Evolutionary conservation across 2,888 invertebrate genomes (phyloP), one percentile per base, ranked within the genome.

Genomic region (Frankliniella fusca): DNA sequence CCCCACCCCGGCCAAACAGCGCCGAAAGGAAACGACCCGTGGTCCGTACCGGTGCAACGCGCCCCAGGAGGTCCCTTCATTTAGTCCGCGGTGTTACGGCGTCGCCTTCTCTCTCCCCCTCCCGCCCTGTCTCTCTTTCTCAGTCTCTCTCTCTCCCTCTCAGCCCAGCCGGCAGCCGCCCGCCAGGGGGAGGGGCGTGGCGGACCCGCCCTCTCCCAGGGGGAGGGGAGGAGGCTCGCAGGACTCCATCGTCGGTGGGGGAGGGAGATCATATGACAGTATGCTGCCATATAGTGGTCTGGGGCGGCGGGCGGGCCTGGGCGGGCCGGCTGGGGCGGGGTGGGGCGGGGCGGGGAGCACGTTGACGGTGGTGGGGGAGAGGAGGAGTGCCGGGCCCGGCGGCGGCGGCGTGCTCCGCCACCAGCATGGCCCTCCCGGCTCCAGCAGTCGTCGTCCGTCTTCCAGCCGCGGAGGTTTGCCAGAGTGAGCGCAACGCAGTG

Each of bases 231-330:
- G 54, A 15, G 54, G 20, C 27, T 3, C 27, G 9, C 70, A 27
- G 11, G 11, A 12, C 70, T 54, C 54, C 12, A 11, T 23, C 70
- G 54, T 11, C 65, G 65, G 65, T n/a, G 70, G 70, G 8, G 70
- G 70, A 27, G 70, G 23, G 70, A 27, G 70, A 27, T 27, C 70
- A 27, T 76, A 27, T 76, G 70, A 76, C 70, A 76, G 70, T 76
- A 23, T 76, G 70, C 70, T 27, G 70, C 70, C 70, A 12, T 27
- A 23, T 27, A 27, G 70, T 23, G 70, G 65, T 65, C n/a, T n/a
- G 20, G 65, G 65, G n/a, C n/a, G n/a, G n/a, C n/a, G n/a, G n/a
- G n/a, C n/a, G n/a, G n/a, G n/a, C n/a, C 38, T 54, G 12, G 54
- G 54, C 15, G 12, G 15, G 20, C 15, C 15, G 54, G 54, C 18